Evolutionary conservation across 2,888 invertebrate genomes (phyloP), one percentile per base, ranked within the genome.

Genomic region (Leptopilina syphax): DNA sequence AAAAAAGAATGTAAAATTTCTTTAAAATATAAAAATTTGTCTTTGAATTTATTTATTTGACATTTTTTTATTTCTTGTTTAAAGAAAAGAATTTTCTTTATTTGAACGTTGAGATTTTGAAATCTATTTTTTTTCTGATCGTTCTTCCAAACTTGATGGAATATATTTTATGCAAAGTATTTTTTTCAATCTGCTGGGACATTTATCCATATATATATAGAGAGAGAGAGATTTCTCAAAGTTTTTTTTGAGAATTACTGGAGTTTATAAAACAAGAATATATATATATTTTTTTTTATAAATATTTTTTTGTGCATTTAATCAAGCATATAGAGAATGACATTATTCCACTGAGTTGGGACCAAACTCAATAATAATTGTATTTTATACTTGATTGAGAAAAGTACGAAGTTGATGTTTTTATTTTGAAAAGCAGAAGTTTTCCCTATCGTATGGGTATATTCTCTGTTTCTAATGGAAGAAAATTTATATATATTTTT

Each of bases 291-390:
- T 27, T 12, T 54, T 24, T 73, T 7, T 10, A 73, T n/a, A 24
- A 57, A 18, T 76, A 79, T 67, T 41, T 78, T 73, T 80, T 34
- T 78, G 67, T 77, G 78, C 77, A 79, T 79, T 80, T 83, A 65
- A 44, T 77, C 70, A 77, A 70, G 68, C 76, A 63, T 78, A 41
- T 65, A 80, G 79, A 76, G 68, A 77, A 77, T 27, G 7, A 79
- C 60, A 13, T 67, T 44, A 81, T 79, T 82, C 79, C 83, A 77
- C 76, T 73, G 24, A 67, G 65, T 63, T 68, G 81, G 83, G 84
- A 81, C 81, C 83, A 83, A 68, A 81, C 66, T 57, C 54, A 77
- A 73, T 80, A 60, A 24, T 50, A 24, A 18, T 41, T 47, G 6
- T 54, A 70, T 34, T 73, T 41, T 54, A 54, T 57, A 57, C 54